Evolutionary conservation across 2,888 invertebrate genomes (phyloP), one percentile per base, ranked within the genome.

Genomic region (Xiphydria camelus): DNA sequence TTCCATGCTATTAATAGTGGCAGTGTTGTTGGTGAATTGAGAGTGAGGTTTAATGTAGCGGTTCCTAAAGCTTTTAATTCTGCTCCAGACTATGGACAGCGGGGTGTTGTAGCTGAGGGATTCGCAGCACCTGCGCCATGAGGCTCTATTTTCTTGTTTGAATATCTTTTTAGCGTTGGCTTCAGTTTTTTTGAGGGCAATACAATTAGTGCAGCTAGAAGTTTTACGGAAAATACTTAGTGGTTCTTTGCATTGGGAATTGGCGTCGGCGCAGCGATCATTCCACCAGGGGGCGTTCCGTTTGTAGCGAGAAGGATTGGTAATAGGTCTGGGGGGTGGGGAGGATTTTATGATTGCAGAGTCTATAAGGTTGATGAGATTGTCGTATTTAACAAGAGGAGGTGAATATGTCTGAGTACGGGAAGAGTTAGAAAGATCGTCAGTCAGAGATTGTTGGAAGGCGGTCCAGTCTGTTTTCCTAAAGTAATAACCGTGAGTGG

Each of bases 241-340:
- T 4, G 22, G 5, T 22, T 4, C 22, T 22, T 22, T 22, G 4
- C 22, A 6, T 4, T 7, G 4, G 4, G 4, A 6, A 6, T 6
- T 7, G 7, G 22, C 22, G 4, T 22, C 22, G 22, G 4, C 7
- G 7, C 22, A 22, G 4, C 7, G 21, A 5, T 20, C 18, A 34
- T 41, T 41, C 21, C 10, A 5, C 20, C 20, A 15, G 23, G 25
- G 10, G 4, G 41, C 33, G n/a, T n/a, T n/a, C n/a, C n/a, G n/a
- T n/a, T n/a, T n/a, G n/a, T n/a, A n/a, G n/a, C n/a, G n/a, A n/a
- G n/a, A n/a, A n/a, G n/a, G n/a, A n/a, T n/a, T n/a, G n/a, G n/a
- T n/a, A n/a, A n/a, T n/a, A n/a, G n/a, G n/a, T n/a, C n/a, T n/a
- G n/a, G n/a, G n/a, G n/a, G n/a, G n/a, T n/a, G n/a, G n/a, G n/a